Percentiles rank a stretch among this genome's conserved stretches.
Evolutionary conservation across 2,888 invertebrate species (phyloP).

Genomic region (Drosophila ezoana): DNA sequence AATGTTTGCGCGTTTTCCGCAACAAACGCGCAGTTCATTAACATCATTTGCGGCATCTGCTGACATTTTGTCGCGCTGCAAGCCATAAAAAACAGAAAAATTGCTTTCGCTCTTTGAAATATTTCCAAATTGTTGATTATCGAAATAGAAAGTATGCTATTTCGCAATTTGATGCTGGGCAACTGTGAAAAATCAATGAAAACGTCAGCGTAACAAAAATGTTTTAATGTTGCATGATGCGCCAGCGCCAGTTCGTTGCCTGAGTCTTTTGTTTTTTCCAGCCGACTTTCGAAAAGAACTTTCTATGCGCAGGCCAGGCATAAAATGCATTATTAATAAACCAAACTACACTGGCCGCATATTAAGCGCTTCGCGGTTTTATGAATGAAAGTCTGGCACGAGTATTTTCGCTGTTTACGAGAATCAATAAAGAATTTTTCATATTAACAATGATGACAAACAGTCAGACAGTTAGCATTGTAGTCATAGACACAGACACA

Average conservation of each 20-base stretch:
- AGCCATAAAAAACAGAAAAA: constrained; percentile 16
- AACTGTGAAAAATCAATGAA: constrained; percentile 45
- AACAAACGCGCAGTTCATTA: constrained; percentile 45
- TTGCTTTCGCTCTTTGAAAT: constrained; percentile 47
- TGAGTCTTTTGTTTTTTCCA: constrained; percentile 25
- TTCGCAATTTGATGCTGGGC: constrained; percentile 31
- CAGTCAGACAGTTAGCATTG: constrained; percentile 31
- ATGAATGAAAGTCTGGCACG: constrained; percentile 71
- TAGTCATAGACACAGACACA: constrained; percentile 21
- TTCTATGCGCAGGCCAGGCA: constrained; percentile 39
- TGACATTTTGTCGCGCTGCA: constrained; percentile 35
- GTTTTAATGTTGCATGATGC: constrained; percentile 20
- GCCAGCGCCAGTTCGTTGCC: constrained; percentile 25
- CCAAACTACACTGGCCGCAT: constrained; percentile 36
- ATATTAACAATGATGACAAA: constrained; percentile 61
- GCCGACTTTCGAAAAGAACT: constrained; percentile 71
- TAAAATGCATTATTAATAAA: constrained; percentile 1
- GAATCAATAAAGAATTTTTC: constrained; percentile 75
- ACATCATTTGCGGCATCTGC: constrained; percentile 36
- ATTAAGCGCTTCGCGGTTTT: constrained; percentile 44
- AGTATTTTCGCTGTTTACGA: constrained; percentile 28
- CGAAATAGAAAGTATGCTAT: constrained; percentile 62
- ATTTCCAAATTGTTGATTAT: constrained; percentile 38
- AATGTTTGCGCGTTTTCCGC: constrained; percentile 21
- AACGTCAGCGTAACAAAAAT: constrained; percentile 22